Conservation (phyloP, 2,113 vertebrate genomes). For the Oreocharis arfaki region DNA sequence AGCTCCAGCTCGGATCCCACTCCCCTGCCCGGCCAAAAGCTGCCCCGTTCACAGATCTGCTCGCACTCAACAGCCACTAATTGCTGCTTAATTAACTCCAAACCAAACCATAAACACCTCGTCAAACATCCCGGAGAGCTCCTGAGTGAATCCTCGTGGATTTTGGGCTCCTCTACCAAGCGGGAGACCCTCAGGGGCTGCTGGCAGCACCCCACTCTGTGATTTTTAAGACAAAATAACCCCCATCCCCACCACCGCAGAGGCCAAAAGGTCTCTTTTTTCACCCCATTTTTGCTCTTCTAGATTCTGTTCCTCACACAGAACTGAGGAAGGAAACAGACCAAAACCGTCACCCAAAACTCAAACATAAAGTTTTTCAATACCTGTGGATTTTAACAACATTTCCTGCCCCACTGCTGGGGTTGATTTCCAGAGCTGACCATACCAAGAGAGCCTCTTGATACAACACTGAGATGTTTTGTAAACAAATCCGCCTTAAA, state of each 20-base stretch:
- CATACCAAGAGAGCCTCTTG: not conserved
- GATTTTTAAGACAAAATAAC: not conserved
- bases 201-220: not conserved
- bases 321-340: not conserved
- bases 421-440: not conserved
- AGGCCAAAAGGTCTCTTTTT: not conserved
- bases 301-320: not conserved
- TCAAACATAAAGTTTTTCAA: not conserved
- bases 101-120: not conserved
- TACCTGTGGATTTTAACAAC: not conserved
- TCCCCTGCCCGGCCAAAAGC: not conserved
- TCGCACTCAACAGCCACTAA: not conserved
- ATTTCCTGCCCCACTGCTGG: not conserved
- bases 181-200: not conserved
- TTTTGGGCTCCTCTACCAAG: not conserved
- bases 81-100: not conserved
- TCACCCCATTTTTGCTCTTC: not conserved
- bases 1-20: not conserved
- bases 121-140: not conserved
- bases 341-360: not conserved
- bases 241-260: not conserved
- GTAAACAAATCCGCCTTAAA: slow-evolving; percentile 12
- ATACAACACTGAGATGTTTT: slow-evolving; percentile 5
- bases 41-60: not conserved
- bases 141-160: not conserved